phyloP scores from a whole-genome alignment of 2,888 invertebrate species.

The Conistra vaccinii region DNA sequence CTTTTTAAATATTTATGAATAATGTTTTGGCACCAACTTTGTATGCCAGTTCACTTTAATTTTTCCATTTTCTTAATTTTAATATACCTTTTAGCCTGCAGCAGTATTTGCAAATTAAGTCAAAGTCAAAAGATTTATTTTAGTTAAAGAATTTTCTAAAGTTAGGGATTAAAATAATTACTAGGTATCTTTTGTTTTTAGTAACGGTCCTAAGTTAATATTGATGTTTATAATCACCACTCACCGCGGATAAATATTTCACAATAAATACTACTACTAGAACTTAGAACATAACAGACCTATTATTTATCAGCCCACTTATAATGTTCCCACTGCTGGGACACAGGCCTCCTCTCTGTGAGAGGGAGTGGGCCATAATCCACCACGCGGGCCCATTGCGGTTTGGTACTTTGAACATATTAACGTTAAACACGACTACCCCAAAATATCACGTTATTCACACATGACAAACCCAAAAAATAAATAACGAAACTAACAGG shows the following conservation, averaged over 20 bases:
- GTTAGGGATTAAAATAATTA: neutral
- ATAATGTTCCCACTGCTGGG: too few relatives aligned
- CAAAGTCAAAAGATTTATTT: neutral
- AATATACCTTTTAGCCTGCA: slow-evolving; percentile 3
- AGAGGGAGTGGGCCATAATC: too few relatives aligned
- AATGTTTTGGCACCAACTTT: neutral
- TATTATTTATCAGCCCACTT: too few relatives aligned
- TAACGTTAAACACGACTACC: neutral
- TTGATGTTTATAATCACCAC: neutral
- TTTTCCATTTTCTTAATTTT: slow-evolving; percentile 8
- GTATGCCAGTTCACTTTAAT: neutral
- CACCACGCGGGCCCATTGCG: too few relatives aligned
- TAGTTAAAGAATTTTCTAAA: neutral
- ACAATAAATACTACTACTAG: neutral
- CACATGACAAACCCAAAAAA: neutral
- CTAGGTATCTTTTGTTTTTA: too few relatives aligned
- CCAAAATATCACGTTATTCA: slow-evolving; percentile 15
- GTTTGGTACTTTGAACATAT: neutral
- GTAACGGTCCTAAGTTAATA: neutral
- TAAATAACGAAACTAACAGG: neutral
- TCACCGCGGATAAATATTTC: neutral
- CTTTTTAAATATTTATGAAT: slow-evolving; percentile 12
- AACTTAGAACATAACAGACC: too few relatives aligned
- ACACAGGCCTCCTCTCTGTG: too few relatives aligned
- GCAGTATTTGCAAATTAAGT: slow-evolving; percentile 5